Conservation (phyloP, 2,888 invertebrate genomes). For the Idaea biselata region DNA sequence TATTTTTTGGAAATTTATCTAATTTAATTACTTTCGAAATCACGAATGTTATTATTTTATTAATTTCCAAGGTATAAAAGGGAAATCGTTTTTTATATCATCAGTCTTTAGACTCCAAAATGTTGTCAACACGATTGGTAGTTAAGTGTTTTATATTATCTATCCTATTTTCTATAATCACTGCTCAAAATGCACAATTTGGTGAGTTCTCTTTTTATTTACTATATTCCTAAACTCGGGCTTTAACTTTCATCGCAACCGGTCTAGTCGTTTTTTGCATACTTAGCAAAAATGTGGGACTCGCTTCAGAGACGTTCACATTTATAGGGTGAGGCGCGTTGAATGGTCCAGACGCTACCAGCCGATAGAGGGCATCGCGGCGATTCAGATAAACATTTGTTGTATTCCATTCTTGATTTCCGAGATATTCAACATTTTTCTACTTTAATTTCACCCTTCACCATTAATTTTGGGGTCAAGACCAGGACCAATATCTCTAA, state of each 20-base stretch:
- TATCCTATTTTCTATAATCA: slow-evolving; percentile 25
- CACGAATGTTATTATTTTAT: slow-evolving; percentile 20
- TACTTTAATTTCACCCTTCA: too few species aligned
- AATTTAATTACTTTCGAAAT: neutral
- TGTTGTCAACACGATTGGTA: slow-evolving; percentile 20
- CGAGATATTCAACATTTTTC: too few species aligned
- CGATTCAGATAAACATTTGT: too few species aligned
- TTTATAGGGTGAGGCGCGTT: too few species aligned
- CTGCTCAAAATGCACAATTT: slow-evolving; percentile 11
- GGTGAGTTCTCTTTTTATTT: slow-evolving; percentile 5
- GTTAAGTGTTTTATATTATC: slow-evolving; percentile 23
- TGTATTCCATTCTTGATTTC: too few species aligned
- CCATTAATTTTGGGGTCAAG: too few species aligned
- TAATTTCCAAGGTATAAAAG: slow-evolving; percentile 29
- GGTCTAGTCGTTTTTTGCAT: too few species aligned
- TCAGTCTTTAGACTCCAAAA: slow-evolving; percentile 30
- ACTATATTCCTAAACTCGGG: neutral
- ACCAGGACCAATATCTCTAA: too few species aligned
- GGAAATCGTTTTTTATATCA: neutral
- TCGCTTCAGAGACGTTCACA: too few species aligned
- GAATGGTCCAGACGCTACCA: too few species aligned
- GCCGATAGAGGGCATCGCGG: too few species aligned
- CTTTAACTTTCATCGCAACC: neutral
- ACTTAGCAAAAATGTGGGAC: too few species aligned
- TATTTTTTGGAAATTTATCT: neutral